These are phyloP conservation scores for Noturus placidus DNA, from an alignment of 2,113 vertebrate species.

Conservation along the genomic window DNA sequence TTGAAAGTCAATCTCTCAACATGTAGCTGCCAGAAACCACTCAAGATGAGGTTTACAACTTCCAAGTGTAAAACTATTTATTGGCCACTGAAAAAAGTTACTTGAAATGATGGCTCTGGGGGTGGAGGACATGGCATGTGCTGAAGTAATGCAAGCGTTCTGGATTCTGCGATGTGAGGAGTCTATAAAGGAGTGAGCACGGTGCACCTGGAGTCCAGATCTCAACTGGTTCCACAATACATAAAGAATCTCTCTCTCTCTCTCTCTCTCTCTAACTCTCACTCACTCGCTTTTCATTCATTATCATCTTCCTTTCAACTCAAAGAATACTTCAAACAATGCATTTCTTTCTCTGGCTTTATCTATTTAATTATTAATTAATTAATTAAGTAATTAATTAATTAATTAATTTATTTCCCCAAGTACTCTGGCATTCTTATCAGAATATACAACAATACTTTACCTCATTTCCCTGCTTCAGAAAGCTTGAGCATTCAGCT, in stretches of 20 bases:
- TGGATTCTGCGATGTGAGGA: slow-evolving; percentile 35
- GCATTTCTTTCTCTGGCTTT: slow-evolving; percentile 41
- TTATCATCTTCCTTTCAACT: slow-evolving; percentile 14
- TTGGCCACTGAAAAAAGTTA: slow-evolving; percentile 54
- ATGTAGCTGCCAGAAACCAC: slow-evolving; percentile 55
- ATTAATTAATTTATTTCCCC: background rate
- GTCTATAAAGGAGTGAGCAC: slow-evolving; percentile 44
- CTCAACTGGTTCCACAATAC: slow-evolving; percentile 47
- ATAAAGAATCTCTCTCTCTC: slow-evolving; percentile 46
- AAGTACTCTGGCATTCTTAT: background rate
- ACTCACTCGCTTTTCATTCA: background rate
- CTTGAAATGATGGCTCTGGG: slow-evolving; percentile 35
- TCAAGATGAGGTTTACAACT: slow-evolving; percentile 57
- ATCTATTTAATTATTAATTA: too few relatives aligned
- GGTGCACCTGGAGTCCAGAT: slow-evolving; percentile 54
- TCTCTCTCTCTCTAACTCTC: slow-evolving; percentile 22
- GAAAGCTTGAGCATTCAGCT: background rate
- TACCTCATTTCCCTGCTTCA: background rate
- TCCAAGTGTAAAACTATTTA: slow-evolving; percentile 63
- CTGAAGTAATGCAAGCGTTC: slow-evolving; percentile 50
- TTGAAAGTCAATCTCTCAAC: slow-evolving; percentile 47
- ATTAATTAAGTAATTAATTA: too few relatives aligned
- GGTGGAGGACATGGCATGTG: slow-evolving; percentile 45
- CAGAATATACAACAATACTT: background rate
- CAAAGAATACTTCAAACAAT: slow-evolving; percentile 46